These are phyloP conservation scores for Campopleginae sp. DNA, from an alignment of 2,888 invertebrate genomes.

Conservation along the genomic window DNA sequence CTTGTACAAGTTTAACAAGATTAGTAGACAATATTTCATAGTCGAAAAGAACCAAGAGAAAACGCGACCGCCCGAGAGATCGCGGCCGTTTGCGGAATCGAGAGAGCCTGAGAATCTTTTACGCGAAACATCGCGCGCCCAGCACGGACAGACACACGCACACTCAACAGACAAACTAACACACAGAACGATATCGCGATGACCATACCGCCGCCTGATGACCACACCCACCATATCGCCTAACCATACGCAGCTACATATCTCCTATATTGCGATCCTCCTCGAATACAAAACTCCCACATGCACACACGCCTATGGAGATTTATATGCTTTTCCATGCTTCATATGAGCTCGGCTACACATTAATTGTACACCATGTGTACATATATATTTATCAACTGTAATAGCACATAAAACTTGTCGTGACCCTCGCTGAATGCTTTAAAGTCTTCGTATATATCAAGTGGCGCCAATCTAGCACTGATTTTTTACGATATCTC, in stretches of 20 bases:
- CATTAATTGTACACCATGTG: not conserved
- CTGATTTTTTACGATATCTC: not conserved
- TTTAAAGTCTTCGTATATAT: conserved; percentile 67
- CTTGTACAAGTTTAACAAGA: not conserved
- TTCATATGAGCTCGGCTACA: not conserved
- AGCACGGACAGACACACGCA: not conserved
- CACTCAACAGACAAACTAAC: no score
- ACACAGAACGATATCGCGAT: conserved; percentile 39
- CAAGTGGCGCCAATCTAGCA: conserved; percentile 67
- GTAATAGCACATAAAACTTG: conserved; percentile 16
- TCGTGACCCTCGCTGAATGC: conserved; percentile 10
- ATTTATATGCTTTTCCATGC: not conserved
- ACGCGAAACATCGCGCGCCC: not conserved
- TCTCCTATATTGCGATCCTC: conserved; percentile 36
- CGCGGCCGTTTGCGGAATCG: conserved; percentile 24
- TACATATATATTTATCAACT: conserved; percentile 16
- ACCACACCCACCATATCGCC: conserved; percentile 55
- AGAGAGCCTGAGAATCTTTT: conserved; percentile 27
- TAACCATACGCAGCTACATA: conserved; percentile 34
- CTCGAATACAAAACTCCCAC: conserved; percentile 23
- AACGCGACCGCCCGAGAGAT: conserved; percentile 15
- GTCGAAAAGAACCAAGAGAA: conserved; percentile 9
- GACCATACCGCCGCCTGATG: conserved; percentile 51
- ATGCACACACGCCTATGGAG: not conserved
- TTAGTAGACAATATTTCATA: conserved; percentile 19